Percentiles rank a stretch among this genome's conserved stretches.
phyloP scores from a whole-genome alignment of 1,140 invertebrate species.

The Diabrotica undecimpunctata region DNA sequence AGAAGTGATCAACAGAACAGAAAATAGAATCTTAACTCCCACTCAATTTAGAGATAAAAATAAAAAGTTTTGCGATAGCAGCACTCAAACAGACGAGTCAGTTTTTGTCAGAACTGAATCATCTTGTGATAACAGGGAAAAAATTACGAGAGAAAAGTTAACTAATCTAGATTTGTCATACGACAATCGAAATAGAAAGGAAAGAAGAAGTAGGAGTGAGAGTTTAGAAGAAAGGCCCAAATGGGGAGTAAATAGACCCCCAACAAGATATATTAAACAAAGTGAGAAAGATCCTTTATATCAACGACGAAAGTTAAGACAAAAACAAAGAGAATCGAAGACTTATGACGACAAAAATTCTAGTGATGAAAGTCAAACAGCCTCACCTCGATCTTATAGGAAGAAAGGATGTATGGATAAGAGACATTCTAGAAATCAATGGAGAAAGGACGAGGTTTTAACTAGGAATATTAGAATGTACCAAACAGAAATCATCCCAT shows the following conservation, averaged over 20 bases:
- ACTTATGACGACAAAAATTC: constrained; percentile 49
- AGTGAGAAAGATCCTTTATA: constrained; percentile 74
- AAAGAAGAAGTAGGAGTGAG: constrained; percentile 51
- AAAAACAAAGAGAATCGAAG: constrained; percentile 51
- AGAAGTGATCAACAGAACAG: constrained; percentile 35
- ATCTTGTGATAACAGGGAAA: constrained; percentile 27
- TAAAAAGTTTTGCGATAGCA: constrained; percentile 55
- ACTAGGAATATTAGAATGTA: constrained; percentile 39
- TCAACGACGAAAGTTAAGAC: constrained; percentile 60
- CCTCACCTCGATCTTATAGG: constrained; percentile 47
- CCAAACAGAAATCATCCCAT: constrained; percentile 44
- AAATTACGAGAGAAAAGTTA: constrained; percentile 42
- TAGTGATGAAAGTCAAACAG: constrained; percentile 57
- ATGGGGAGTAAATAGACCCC: constrained; percentile 66
- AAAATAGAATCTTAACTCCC: constrained; percentile 58
- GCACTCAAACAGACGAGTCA: constrained; percentile 64
- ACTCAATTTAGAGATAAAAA: constrained; percentile 55
- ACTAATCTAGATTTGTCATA: constrained; percentile 39
- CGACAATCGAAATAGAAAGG: constrained; percentile 48
- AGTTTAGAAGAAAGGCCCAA: constrained; percentile 59
- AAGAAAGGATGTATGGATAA: constrained; percentile 38
- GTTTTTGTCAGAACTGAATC: constrained; percentile 15
- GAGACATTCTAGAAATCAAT: constrained; percentile 34
- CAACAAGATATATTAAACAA: constrained; percentile 69
- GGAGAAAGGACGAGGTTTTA: constrained; percentile 43